Conservation (phyloP, 2,888 invertebrate genomes). For the Epinotia nisella region DNA sequence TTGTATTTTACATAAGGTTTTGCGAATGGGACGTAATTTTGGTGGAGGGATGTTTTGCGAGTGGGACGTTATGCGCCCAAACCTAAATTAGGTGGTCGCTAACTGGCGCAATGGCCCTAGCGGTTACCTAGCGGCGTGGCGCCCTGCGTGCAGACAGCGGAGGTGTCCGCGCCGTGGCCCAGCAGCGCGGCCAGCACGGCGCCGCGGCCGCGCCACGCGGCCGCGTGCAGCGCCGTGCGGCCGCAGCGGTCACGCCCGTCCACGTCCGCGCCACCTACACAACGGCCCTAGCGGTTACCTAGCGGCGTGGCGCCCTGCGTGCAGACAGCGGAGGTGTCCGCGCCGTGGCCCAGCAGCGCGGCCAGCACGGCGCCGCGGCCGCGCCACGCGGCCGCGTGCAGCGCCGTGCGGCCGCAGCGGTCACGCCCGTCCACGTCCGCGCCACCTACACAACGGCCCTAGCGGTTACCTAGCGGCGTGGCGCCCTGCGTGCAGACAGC, state of each 20-base stretch:
- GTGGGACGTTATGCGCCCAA: no score
- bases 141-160: constrained; percentile 97
- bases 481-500: no score
- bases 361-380: constrained; percentile 94
- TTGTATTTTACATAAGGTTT: no score
- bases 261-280: constrained; percentile 78
- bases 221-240: no score
- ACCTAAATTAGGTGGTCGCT: no score
- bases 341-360: constrained; percentile 91
- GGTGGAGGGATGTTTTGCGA: no score
- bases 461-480: constrained; percentile 66
- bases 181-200: constrained; percentile 92
- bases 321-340: no score
- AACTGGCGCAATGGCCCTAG: constrained; percentile 58
- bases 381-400: no score
- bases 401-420: no score
- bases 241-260: constrained; percentile 95
- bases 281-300: constrained; percentile 69
- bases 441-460: constrained; percentile 44
- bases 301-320: constrained; percentile 98
- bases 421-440: constrained; percentile 98
- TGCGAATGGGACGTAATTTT: no score
- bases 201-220: constrained; percentile 95
- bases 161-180: constrained; percentile 91
- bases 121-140: constrained; percentile 93